Evolutionary conservation across 2,888 invertebrate species (phyloP).

Genomic region (Craniophora ligustri): DNA sequence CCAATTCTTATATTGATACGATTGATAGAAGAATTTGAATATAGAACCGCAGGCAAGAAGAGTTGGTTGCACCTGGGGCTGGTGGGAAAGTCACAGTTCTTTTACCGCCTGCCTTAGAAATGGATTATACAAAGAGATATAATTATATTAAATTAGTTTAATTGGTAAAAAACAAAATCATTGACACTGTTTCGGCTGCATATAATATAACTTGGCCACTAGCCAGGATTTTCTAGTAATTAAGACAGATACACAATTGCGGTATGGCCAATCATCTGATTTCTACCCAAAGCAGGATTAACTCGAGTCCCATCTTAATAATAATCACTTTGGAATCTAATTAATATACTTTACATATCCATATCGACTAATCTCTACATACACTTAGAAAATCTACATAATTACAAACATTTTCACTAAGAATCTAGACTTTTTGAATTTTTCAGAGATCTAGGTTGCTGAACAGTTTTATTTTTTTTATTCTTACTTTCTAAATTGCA

Average conservation of each 20-base stretch:
- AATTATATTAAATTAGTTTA: too few species aligned
- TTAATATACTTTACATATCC: slow-evolving; percentile 72
- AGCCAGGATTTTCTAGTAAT: background rate
- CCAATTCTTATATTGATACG: too few species aligned
- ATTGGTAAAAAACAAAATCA: too few species aligned
- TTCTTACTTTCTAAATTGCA: slow-evolving; percentile 71
- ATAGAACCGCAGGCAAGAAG: too few species aligned
- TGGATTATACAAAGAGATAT: too few species aligned
- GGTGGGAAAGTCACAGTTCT: too few species aligned
- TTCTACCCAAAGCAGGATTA: slow-evolving; percentile 14
- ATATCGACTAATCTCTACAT: slow-evolving; percentile 75
- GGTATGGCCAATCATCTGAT: background rate
- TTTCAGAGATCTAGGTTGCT: slow-evolving; percentile 78
- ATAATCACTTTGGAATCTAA: slow-evolving; percentile 85
- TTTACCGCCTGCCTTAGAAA: too few species aligned
- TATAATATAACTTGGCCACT: background rate
- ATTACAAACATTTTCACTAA: slow-evolving; percentile 82
- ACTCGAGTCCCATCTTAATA: slow-evolving; percentile 28
- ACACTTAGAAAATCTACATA: slow-evolving; percentile 88
- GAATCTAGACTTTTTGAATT: slow-evolving; percentile 86
- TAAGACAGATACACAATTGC: background rate
- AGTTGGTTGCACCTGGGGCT: too few species aligned
- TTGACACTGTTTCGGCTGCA: background rate
- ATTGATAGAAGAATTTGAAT: too few species aligned
- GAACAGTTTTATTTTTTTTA: slow-evolving; percentile 75